Evolutionary conservation across 2,888 invertebrate species (phyloP).

Genomic region (Zygaena filipendulae): DNA sequence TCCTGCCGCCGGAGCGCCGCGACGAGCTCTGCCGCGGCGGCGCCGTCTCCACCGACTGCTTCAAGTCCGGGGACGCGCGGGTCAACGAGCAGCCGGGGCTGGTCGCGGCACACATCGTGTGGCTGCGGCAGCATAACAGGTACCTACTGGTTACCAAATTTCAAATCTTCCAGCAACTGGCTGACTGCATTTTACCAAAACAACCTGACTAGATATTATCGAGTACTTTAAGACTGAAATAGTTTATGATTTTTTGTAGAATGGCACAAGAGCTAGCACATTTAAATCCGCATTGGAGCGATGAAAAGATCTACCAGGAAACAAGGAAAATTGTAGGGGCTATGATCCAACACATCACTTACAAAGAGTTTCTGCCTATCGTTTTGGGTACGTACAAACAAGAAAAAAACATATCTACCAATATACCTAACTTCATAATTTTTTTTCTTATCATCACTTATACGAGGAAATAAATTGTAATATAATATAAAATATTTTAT

Average conservation of each 20-base stretch:
- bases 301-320: constrained; percentile 88
- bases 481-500: too few relatives aligned
- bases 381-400: constrained; percentile 74
- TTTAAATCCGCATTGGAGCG: constrained; percentile 88
- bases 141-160: constrained; percentile 18
- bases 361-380: constrained; percentile 84
- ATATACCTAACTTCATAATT: too few relatives aligned
- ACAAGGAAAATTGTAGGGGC: constrained; percentile 84
- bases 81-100: constrained; percentile 86
- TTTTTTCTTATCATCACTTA: too few relatives aligned
- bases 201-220: too few relatives aligned
- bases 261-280: constrained; percentile 77
- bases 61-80: constrained; percentile 81
- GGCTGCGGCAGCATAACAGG: constrained; percentile 79
- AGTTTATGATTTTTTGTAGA: too few relatives aligned
- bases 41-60: constrained; percentile 78
- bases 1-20: constrained; percentile 66
- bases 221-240: not conserved
- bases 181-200: not conserved
- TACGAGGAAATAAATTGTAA: not conserved
- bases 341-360: constrained; percentile 85
- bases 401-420: not conserved
- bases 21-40: constrained; percentile 78
- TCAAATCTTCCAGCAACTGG: not conserved
- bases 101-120: constrained; percentile 79